A percentile compares a stretch with the other conserved stretches of the same genome.
phyloP scores from a whole-genome alignment of 2,797 vertebrate species.

The Craterocephalus amniculus region DNA sequence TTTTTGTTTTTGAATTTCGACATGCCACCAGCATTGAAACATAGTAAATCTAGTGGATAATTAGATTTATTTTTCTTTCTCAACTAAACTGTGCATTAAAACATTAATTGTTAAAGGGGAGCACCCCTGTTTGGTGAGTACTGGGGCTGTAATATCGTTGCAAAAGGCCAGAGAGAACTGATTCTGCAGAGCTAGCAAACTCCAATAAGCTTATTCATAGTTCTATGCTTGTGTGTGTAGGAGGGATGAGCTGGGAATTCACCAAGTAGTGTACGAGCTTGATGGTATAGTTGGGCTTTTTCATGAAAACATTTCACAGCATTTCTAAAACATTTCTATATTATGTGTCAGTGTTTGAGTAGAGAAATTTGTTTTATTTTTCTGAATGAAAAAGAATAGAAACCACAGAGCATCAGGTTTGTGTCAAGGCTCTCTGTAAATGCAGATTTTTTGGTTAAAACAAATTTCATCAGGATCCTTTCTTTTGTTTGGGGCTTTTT shows the following conservation, averaged over 20 bases:
- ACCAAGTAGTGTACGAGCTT: constrained; percentile 51
- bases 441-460: constrained; percentile 4
- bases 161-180: constrained; percentile 43
- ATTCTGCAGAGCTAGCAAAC: constrained; percentile 54
- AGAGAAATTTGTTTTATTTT: constrained; percentile 18
- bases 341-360: constrained; percentile 44
- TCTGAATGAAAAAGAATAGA: constrained; percentile 33
- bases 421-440: constrained; percentile 5
- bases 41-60: background rate
- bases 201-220: constrained; percentile 63
- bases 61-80: background rate
- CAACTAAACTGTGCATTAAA: constrained; percentile 11
- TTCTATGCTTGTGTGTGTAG: constrained; percentile 61
- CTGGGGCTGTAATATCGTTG: constrained; percentile 45
- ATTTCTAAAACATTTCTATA: no score
- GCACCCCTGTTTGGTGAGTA: constrained; percentile 32
- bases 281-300: constrained; percentile 49
- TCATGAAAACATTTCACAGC: constrained; percentile 57
- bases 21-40: background rate
- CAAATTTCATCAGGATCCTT: background rate
- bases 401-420: constrained; percentile 13
- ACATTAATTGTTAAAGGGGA: constrained; percentile 35
- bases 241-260: constrained; percentile 63
- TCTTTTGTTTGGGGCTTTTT: background rate
- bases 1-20: background rate